These are phyloP conservation scores for Glyphotaelius pellucidus DNA, from an alignment of 2,888 invertebrate species.

Conservation along the genomic window DNA sequence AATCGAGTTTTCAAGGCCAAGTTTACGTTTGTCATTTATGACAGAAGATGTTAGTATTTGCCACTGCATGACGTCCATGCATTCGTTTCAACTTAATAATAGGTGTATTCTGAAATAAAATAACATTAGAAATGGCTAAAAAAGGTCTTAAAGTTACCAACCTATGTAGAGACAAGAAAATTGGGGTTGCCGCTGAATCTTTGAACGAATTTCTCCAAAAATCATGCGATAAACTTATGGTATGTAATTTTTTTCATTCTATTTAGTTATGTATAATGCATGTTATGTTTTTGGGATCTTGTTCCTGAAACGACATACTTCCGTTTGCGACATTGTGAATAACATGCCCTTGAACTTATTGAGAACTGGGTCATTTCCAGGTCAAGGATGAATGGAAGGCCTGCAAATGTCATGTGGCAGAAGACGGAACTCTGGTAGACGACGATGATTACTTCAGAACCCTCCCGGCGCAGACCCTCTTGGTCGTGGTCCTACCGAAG, in stretches of 20 bases:
- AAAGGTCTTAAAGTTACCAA: conserved; percentile 87
- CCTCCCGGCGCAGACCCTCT: conserved; percentile 85
- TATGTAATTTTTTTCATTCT: conserved; percentile 69
- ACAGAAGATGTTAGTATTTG: background rate
- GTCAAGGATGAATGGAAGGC: conserved; percentile 75
- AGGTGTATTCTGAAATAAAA: background rate
- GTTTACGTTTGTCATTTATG: conserved; percentile 52
- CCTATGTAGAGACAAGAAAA: conserved; percentile 81
- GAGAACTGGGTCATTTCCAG: conserved; percentile 69
- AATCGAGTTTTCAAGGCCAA: conserved; percentile 64
- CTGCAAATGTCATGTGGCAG: conserved; percentile 78
- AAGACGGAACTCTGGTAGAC: conserved; percentile 84
- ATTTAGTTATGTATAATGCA: background rate
- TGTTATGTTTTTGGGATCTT: background rate
- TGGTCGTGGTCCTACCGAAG: conserved; percentile 78
- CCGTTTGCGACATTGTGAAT: background rate
- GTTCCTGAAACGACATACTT: background rate
- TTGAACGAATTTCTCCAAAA: conserved; percentile 82
- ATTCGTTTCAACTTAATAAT: background rate
- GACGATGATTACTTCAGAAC: conserved; percentile 88
- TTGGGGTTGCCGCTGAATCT: conserved; percentile 84
- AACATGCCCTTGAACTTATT: conserved; percentile 50
- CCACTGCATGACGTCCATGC: background rate
- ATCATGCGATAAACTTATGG: conserved; percentile 82
- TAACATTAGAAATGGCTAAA: conserved; percentile 72